These are phyloP conservation scores for Drosophila parthenogenetica DNA, from an alignment of 2,888 invertebrate genomes.

Conservation along the genomic window DNA sequence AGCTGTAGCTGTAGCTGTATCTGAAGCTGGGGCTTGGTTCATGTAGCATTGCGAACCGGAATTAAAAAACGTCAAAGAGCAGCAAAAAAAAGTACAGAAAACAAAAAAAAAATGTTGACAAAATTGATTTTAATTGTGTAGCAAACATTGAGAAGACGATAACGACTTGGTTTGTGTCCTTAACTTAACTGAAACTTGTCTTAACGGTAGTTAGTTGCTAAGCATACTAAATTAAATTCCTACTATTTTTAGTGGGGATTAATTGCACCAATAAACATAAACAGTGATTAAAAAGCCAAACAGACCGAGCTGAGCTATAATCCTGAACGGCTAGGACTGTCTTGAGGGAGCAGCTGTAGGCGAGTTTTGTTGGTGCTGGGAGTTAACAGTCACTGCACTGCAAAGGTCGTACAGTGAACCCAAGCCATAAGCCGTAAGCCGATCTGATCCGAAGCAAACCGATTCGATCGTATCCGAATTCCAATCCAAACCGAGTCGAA, in stretches of 20 bases:
- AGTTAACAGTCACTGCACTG: constrained; percentile 64
- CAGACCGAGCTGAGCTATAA: constrained; percentile 12
- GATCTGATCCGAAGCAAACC: constrained; percentile 10
- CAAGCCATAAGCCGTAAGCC: not conserved
- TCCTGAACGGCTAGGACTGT: not conserved
- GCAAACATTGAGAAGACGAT: constrained; percentile 56
- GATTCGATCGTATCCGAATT: not conserved
- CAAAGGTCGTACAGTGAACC: constrained; percentile 75
- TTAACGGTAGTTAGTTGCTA: constrained; percentile 54
- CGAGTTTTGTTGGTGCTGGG: constrained; percentile 5
- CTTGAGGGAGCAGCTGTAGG: not conserved
- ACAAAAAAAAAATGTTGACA: constrained; percentile 62
- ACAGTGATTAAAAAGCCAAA: constrained; percentile 59
- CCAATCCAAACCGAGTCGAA: constrained; percentile 10
- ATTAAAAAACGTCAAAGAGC: constrained; percentile 30
- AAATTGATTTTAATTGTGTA: constrained; percentile 67
- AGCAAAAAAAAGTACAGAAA: constrained; percentile 12
- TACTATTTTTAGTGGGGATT: constrained; percentile 49
- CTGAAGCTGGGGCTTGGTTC: constrained; percentile 51
- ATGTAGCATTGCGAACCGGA: constrained; percentile 60
- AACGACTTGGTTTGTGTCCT: constrained; percentile 34
- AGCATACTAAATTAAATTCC: constrained; percentile 44
- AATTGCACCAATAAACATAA: constrained; percentile 70
- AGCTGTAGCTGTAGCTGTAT: constrained; percentile 4
- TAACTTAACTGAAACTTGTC: constrained; percentile 22